A percentile compares a stretch with the other conserved stretches of the same genome.
Evolutionary conservation across 2,113 vertebrate species (phyloP).

Genomic region (Procapra przewalskii): DNA sequence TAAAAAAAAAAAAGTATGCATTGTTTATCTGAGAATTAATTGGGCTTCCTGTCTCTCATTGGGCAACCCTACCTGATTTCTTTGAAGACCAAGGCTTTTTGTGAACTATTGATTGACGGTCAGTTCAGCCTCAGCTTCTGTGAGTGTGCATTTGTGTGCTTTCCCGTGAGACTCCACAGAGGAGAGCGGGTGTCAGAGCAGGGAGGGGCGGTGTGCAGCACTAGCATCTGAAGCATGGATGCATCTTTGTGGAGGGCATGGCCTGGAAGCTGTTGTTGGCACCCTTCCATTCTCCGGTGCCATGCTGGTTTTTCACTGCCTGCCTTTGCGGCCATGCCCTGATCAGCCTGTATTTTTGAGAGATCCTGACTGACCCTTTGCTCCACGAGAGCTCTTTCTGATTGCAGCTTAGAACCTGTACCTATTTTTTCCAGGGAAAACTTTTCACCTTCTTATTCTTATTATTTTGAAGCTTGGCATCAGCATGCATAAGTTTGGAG

Average conservation of each 20-base stretch:
- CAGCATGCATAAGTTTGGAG: slow-evolving; percentile 95
- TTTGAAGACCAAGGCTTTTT: not conserved
- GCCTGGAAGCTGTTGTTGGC: not conserved
- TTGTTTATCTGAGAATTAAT: not conserved
- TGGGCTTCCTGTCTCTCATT: not conserved
- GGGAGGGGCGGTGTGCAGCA: not conserved
- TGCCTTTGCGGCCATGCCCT: not conserved
- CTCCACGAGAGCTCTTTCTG: slow-evolving; percentile 38
- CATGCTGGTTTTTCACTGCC: not conserved
- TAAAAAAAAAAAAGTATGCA: not conserved
- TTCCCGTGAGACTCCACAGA: not conserved
- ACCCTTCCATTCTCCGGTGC: not conserved
- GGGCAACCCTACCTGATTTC: not conserved
- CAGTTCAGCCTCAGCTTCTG: not conserved
- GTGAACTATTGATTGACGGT: not conserved
- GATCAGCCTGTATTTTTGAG: not conserved
- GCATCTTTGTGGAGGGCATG: not conserved
- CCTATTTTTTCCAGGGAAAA: slow-evolving; percentile 49
- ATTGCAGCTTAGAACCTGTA: slow-evolving; percentile 53
- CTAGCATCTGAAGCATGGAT: not conserved
- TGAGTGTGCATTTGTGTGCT: not conserved
- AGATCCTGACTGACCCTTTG: not conserved
- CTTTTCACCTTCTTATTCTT: slow-evolving; percentile 74
- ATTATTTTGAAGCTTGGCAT: slow-evolving; percentile 89
- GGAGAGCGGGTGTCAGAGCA: not conserved